Conservation (phyloP, 1,140 invertebrate genomes). For the Rhysida immarginata region DNA sequence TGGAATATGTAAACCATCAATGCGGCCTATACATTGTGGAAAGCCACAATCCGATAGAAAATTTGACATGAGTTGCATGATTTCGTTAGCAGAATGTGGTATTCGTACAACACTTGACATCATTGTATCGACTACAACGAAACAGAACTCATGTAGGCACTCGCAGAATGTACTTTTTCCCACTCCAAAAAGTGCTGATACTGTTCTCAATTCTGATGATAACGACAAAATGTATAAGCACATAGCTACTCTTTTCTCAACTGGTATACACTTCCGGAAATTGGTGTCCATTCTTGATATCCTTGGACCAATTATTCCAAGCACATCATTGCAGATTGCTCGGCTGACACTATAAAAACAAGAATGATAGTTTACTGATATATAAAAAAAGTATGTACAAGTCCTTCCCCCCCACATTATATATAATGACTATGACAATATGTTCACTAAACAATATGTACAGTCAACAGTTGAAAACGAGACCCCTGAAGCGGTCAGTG, state of each 20-base stretch:
- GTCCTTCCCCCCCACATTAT: too few relatives aligned
- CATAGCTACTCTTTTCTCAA: neutral
- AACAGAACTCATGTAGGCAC: neutral
- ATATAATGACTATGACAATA: too few relatives aligned
- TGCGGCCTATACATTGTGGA: neutral
- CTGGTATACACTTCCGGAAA: neutral
- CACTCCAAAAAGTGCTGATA: neutral
- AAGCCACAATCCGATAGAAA: neutral
- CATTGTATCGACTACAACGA: neutral
- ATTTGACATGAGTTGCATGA: neutral
- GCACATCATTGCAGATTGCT: too few relatives aligned
- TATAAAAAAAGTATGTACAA: too few relatives aligned
- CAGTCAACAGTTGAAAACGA: too few relatives aligned
- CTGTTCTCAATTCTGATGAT: neutral
- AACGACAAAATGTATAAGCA: neutral
- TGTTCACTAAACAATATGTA: too few relatives aligned
- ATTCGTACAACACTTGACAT: neutral
- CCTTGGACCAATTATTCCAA: too few relatives aligned
- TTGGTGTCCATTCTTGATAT: neutral
- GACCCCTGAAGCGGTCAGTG: too few relatives aligned
- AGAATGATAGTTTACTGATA: too few relatives aligned
- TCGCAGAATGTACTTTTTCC: neutral
- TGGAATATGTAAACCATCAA: neutral
- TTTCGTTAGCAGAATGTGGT: neutral
- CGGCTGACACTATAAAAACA: too few relatives aligned